These are phyloP conservation scores for Amphiprion ocellaris DNA, from an alignment of 2,113 vertebrate genomes.

Conservation along the genomic window DNA sequence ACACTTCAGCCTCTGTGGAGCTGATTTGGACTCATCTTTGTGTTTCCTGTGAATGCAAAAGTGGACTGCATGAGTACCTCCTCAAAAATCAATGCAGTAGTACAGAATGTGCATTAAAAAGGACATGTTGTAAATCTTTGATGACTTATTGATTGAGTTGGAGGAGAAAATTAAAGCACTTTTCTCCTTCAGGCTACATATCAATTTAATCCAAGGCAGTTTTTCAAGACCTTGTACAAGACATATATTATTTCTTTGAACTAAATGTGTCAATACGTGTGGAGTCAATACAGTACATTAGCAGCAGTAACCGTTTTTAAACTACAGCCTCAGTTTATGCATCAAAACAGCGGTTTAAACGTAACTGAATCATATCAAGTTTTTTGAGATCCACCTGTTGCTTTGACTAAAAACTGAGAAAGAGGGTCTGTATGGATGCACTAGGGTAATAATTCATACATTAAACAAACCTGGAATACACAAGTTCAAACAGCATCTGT, in stretches of 20 bases:
- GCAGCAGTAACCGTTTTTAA: background rate
- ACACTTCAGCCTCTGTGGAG: background rate
- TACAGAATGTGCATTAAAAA: slow-evolving; percentile 23
- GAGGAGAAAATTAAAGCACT: slow-evolving; percentile 34
- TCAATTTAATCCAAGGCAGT: slow-evolving; percentile 45
- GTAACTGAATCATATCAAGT: background rate
- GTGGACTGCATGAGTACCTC: background rate
- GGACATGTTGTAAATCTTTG: slow-evolving; percentile 45
- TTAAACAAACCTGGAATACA: too few relatives aligned
- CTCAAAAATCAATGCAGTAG: slow-evolving; percentile 14
- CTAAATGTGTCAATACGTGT: slow-evolving; percentile 30
- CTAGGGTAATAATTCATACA: too few relatives aligned
- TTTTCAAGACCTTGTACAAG: slow-evolving; percentile 29
- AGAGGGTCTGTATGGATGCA: too few relatives aligned
- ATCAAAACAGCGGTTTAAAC: background rate
- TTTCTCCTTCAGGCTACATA: slow-evolving; percentile 14
- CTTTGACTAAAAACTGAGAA: too few relatives aligned
- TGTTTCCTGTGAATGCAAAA: background rate
- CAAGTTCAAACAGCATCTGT: too few relatives aligned
- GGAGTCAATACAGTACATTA: slow-evolving; percentile 9
- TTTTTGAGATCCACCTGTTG: background rate
- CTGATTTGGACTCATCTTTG: slow-evolving; percentile 8
- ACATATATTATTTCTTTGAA: slow-evolving; percentile 37
- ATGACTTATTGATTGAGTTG: slow-evolving; percentile 65
- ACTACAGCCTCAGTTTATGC: background rate